These are phyloP conservation scores for Axinella damicornis DNA, from an alignment of 37 sponge, comb jelly and placozoan genomes.

Conservation along the genomic window DNA sequence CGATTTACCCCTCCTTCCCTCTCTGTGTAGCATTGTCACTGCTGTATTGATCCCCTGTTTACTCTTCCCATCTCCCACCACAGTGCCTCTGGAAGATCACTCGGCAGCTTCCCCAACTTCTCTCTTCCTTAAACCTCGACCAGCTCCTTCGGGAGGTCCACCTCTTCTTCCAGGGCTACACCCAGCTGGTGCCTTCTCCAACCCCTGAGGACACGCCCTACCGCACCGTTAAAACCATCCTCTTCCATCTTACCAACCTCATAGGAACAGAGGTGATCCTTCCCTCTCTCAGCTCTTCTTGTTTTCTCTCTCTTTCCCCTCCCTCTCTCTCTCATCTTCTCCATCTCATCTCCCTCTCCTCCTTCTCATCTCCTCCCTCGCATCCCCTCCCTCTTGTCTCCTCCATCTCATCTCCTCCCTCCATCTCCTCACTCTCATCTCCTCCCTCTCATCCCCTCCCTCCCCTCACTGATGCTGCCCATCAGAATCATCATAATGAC, in stretches of 20 bases:
- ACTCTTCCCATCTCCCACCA: not conserved
- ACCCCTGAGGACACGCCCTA: conserved; percentile 65
- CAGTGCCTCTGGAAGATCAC: conserved; percentile 90
- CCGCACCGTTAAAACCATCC: conserved; percentile 91
- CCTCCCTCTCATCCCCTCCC: no score
- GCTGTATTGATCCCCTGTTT: not conserved
- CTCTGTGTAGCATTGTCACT: not conserved
- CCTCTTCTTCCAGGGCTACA: conserved; percentile 61
- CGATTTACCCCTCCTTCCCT: not conserved
- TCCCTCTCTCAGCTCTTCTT: no score
- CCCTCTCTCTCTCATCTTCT: no score
- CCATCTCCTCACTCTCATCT: no score
- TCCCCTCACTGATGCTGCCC: no score
- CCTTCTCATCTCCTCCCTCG: no score
- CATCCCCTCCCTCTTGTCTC: no score
- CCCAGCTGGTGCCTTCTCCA: conserved; percentile 18
- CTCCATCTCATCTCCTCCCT: no score
- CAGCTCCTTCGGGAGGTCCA: conserved; percentile 75
- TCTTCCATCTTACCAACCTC: conserved; percentile 75
- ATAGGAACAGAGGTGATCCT: conserved; percentile 71
- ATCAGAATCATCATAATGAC: no score
- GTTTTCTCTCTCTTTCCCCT: no score
- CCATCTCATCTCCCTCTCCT: no score
- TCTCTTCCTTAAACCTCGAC: conserved; percentile 57
- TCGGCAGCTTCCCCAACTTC: conserved; percentile 31